phyloP scores from a whole-genome alignment of 2,888 invertebrate genomes.

The Caenorhabditis panamensis region DNA sequence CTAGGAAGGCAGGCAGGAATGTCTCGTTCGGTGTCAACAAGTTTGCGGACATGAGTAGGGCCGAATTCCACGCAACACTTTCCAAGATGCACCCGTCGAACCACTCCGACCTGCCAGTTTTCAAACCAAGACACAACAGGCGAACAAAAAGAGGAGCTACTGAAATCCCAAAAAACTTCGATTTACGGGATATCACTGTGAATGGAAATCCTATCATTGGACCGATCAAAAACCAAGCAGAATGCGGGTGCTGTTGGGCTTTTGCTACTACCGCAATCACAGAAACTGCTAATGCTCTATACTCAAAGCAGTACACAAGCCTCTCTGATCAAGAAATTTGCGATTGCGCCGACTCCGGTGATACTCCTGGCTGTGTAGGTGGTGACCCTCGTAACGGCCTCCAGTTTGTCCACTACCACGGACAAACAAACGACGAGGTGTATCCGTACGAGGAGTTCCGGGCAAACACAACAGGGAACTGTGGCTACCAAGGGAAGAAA shows the following conservation, averaged over 20 bases:
- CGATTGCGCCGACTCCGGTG: slow-evolving; percentile 39
- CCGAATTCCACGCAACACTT: slow-evolving; percentile 16
- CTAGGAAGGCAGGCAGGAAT: slow-evolving; percentile 21
- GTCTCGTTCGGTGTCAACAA: slow-evolving; percentile 29
- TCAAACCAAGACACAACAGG: slow-evolving; percentile 21
- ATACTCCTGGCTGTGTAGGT: slow-evolving; percentile 48
- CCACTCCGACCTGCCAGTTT: slow-evolving; percentile 22
- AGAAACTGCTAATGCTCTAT: slow-evolving; percentile 21
- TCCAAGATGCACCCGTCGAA: slow-evolving; percentile 22
- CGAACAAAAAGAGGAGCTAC: slow-evolving; percentile 1
- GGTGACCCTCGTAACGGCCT: slow-evolving; percentile 38
- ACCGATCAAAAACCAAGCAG: slow-evolving; percentile 30
- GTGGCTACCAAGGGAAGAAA: slow-evolving; percentile 8
- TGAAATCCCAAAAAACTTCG: slow-evolving; percentile 16
- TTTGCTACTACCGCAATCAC: slow-evolving; percentile 42
- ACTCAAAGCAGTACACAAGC: slow-evolving; percentile 11
- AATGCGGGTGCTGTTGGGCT: slow-evolving; percentile 43
- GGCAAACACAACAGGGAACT: slow-evolving; percentile 45
- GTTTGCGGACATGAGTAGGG: slow-evolving; percentile 30
- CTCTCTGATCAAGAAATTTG: slow-evolving; percentile 53
- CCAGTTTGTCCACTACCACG: slow-evolving; percentile 15
- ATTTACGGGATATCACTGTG: slow-evolving; percentile 16
- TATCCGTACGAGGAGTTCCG: slow-evolving; percentile 52
- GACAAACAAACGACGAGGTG: slow-evolving; percentile 9
- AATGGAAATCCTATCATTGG: slow-evolving; percentile 25